Conservation (phyloP, 2,888 invertebrate species). For the Junonia oenone region DNA sequence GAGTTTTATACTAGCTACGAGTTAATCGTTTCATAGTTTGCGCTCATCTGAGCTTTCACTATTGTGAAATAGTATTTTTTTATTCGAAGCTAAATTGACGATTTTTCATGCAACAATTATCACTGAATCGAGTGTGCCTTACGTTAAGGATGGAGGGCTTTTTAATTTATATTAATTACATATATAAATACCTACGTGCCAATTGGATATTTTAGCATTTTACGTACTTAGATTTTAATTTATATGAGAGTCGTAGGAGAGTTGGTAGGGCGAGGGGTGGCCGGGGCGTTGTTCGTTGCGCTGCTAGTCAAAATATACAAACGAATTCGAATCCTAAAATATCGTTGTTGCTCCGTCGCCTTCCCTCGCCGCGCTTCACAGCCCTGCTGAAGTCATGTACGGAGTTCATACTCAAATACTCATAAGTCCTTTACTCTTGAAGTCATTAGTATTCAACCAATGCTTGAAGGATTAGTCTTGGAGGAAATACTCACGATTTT, state of each 20-base stretch:
- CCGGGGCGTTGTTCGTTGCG: not conserved
- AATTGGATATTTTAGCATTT: constrained; percentile 2
- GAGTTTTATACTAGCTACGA: not conserved
- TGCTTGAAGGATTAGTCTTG: too few relatives aligned
- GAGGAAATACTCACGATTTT: too few relatives aligned
- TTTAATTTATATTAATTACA: not conserved
- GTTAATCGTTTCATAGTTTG: not conserved
- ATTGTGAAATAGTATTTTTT: not conserved
- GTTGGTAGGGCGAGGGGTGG: not conserved
- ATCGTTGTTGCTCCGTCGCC: too few relatives aligned
- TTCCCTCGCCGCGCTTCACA: too few relatives aligned
- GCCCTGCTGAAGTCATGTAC: too few relatives aligned
- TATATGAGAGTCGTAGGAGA: not conserved
- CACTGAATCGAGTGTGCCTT: constrained; percentile 6
- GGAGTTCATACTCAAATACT: too few relatives aligned
- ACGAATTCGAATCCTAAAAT: not conserved
- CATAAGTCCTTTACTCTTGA: too few relatives aligned
- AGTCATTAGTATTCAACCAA: too few relatives aligned
- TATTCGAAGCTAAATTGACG: not conserved
- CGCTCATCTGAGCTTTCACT: not conserved
- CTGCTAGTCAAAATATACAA: not conserved
- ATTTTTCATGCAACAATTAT: not conserved
- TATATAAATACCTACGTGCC: constrained; percentile 8
- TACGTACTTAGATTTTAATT: not conserved
- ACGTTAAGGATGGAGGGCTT: not conserved